Evolutionary conservation across 2,888 invertebrate species (phyloP).

Genomic region (Tetragonisca angustula): DNA sequence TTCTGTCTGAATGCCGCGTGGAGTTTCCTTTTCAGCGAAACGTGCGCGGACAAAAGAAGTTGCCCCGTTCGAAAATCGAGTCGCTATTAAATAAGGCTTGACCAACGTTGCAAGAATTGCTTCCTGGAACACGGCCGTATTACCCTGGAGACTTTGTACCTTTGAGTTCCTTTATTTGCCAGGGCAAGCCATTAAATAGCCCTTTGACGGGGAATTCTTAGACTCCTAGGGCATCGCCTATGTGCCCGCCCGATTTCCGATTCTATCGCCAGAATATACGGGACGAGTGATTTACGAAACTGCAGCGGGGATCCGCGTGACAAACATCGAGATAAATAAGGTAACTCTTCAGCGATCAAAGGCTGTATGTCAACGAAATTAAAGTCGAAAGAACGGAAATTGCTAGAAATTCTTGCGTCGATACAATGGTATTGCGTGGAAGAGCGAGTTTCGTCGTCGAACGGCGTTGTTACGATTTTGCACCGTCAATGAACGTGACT

Average conservation of each 20-base stretch:
- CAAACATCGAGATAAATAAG: background rate
- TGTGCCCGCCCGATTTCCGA: background rate
- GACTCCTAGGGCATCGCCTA: background rate
- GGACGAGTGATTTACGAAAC: background rate
- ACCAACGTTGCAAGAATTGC: background rate
- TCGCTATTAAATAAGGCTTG: slow-evolving; percentile 7
- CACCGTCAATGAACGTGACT: no score
- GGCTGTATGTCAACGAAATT: background rate
- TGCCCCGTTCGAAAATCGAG: slow-evolving; percentile 5
- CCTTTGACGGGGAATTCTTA: background rate
- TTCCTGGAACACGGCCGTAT: background rate
- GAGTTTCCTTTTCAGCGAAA: background rate
- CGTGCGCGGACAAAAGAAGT: slow-evolving; percentile 4
- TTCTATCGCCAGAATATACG: background rate
- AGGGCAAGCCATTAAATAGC: background rate
- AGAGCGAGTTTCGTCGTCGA: no score
- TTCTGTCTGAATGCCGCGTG: slow-evolving; percentile 4
- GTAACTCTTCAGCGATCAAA: background rate
- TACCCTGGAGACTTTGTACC: background rate
- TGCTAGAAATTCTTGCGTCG: background rate
- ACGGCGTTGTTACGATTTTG: no score
- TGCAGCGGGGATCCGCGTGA: background rate
- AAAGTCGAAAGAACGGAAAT: background rate
- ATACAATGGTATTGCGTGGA: no score
- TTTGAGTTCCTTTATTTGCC: background rate